Evolutionary conservation across 2,888 invertebrate species (phyloP).

Genomic region (Spodoptera exigua): DNA sequence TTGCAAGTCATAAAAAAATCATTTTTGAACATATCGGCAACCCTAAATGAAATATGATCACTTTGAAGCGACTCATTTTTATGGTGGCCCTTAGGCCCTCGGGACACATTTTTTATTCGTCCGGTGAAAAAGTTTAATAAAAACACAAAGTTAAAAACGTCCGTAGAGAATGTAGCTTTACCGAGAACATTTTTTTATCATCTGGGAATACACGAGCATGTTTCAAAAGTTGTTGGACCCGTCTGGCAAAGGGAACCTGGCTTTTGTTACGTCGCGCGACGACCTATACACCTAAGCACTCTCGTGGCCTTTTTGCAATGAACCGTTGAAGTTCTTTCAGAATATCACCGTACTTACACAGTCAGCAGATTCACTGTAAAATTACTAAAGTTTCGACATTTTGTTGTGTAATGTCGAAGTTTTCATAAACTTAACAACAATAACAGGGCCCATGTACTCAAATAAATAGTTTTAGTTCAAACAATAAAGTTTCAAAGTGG

Average conservation of each 20-base stretch:
- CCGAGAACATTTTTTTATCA: conserved; percentile 3
- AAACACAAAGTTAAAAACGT: conserved; percentile 16
- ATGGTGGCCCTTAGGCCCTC: not conserved
- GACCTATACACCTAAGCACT: conserved; percentile 44
- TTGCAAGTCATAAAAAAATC: not conserved
- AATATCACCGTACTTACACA: conserved; percentile 30
- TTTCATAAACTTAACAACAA: conserved; percentile 23
- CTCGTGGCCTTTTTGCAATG: conserved; percentile 39
- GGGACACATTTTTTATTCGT: not conserved
- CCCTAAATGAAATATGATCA: conserved; percentile 1
- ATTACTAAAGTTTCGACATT: conserved; percentile 39
- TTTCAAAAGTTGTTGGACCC: conserved; percentile 13
- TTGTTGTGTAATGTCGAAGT: conserved; percentile 22
- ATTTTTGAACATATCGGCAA: not conserved
- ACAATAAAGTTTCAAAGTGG: conserved; percentile 14
- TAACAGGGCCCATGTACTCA: conserved; percentile 17
- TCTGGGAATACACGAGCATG: conserved; percentile 3
- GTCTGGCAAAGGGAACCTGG: conserved; percentile 13
- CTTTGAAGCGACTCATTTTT: not conserved
- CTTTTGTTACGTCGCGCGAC: conserved; percentile 32
- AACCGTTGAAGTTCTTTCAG: conserved; percentile 14
- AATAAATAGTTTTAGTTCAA: conserved; percentile 9
- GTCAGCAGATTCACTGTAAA: conserved; percentile 23
- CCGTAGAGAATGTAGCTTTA: conserved; percentile 4
- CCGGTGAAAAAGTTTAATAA: not conserved